Evolutionary conservation across 2,888 invertebrate species (phyloP), one percentile per base, ranked within the genome.

Genomic region (Griposia aprilina): DNA sequence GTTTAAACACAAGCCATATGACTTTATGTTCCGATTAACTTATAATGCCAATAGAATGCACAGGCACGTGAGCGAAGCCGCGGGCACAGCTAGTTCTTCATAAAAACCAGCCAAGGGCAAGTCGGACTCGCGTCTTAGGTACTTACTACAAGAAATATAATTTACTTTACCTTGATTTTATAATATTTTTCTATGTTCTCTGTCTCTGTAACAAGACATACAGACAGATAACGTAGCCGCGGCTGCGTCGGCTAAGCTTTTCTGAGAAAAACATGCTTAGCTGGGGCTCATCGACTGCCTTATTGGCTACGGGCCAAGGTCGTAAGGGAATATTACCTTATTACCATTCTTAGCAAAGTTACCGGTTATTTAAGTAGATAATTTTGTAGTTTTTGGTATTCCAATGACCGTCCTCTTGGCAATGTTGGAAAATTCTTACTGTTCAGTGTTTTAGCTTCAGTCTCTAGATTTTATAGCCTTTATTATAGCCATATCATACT

Each of bases 391-490:
- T 30, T 26, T 45, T 67, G 8, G 4, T 7, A 48, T 36, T 13
- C 4, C 36, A 23, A n/a, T 20, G 52, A 10, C 15, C 30, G 15
- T 52, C 30, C 17, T 45, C 3, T 74, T 50, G 20, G 15, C 20
- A 10, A n/a, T 72, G n/a, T 72, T 20, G 23, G n/a, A 78, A 20
- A n/a, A 13, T 20, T 60, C 4, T n/a, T n/a, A 48, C 23, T 60
- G 11, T 59, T n/a, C 6, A 15, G 36, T 50, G 36, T n/a, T n/a
- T n/a, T 36, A 23, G 50, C 59, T n/a, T 41, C 55, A 52, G 41
- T 52, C 63, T 62, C 41, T 41, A 52, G 10, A 13, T 52, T 62
- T 20, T 45, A 79, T 79, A 66, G 67, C 30, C 15, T 36, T 23
- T 20, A 52, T 76, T 50, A 78, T 45, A 52, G 69, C 30, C 7